These are phyloP conservation scores for Kryptolebias marmoratus DNA, from an alignment of 2,113 vertebrate genomes.

Conservation along the genomic window DNA sequence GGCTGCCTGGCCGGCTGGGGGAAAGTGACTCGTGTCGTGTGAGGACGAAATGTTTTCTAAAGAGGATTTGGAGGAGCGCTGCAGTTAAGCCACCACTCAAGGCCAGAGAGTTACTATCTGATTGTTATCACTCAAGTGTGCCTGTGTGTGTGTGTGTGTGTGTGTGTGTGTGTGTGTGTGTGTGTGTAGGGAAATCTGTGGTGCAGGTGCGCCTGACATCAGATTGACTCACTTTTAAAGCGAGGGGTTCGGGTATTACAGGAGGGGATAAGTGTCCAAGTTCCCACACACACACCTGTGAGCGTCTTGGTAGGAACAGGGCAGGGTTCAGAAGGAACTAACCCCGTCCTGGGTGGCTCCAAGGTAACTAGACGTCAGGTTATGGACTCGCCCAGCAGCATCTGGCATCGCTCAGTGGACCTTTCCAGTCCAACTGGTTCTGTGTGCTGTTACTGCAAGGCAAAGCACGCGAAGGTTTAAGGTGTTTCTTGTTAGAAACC, in stretches of 20 bases:
- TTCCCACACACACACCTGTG: no score
- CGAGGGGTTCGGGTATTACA: no score
- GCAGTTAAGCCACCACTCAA: slow-evolving; percentile 38
- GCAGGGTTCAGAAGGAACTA: no score
- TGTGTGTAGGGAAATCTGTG: not conserved
- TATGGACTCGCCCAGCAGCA: not conserved
- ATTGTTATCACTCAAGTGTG: not conserved
- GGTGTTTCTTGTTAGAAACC: not conserved
- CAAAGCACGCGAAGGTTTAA: not conserved
- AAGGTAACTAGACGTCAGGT: slow-evolving; percentile 15
- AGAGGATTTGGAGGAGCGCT: slow-evolving; percentile 38
- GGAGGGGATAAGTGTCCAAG: no score
- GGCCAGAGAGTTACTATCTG: slow-evolving; percentile 38
- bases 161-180: no score
- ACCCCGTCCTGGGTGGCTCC: slow-evolving; percentile 44
- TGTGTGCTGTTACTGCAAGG: not conserved
- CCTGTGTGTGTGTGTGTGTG: no score
- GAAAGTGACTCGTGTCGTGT: slow-evolving; percentile 54
- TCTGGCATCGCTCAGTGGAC: not conserved
- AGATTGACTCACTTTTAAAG: slow-evolving; percentile 5
- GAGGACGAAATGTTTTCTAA: slow-evolving; percentile 23
- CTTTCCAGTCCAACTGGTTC: not conserved
- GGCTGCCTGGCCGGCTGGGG: not conserved
- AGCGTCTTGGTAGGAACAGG: no score
- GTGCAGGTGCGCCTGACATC: slow-evolving; percentile 16